Percentiles rank a stretch among this genome's conserved stretches.
These are phyloP conservation scores for Takifugu flavidus DNA, from an alignment of 2,113 vertebrate genomes.

Conservation along the genomic window DNA sequence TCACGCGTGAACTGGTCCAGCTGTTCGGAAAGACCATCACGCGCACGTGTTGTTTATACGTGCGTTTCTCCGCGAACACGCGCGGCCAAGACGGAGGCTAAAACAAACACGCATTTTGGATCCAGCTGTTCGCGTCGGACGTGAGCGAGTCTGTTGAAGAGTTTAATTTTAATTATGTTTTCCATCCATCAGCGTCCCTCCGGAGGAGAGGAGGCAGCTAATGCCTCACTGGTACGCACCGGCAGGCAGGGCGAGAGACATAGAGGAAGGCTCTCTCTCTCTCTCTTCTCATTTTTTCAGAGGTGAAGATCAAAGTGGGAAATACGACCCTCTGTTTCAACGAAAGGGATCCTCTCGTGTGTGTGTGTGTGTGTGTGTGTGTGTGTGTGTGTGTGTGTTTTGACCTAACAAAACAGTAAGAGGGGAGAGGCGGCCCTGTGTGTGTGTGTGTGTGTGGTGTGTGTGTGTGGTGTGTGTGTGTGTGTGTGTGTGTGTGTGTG, in stretches of 20 bases:
- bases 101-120: no score
- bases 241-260: conserved; percentile 28
- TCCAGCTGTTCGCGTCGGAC: not conserved
- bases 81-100: no score
- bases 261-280: conserved; percentile 25
- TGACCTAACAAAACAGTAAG: conserved; percentile 36
- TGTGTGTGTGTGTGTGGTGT: conserved; percentile 31
- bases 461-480: conserved; percentile 19
- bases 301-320: conserved; percentile 69
- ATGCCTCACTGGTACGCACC: conserved; percentile 50
- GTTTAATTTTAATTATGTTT: conserved; percentile 25
- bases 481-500: conserved; percentile 15
- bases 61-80: no score
- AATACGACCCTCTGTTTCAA: conserved; percentile 68
- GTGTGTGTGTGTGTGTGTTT: conserved; percentile 34
- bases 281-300: conserved; percentile 7
- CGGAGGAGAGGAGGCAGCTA: conserved; percentile 43
- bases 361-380: conserved; percentile 32
- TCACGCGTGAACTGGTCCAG: no score
- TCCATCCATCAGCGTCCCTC: conserved; percentile 21
- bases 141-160: conserved; percentile 3
- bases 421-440: conserved; percentile 36
- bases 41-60: no score
- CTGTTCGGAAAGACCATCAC: no score
- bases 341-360: conserved; percentile 52